Evolutionary conservation across 2,797 vertebrate genomes (phyloP), one percentile per base, ranked within the genome.

Genomic region (Arctocebus calabarensis): DNA sequence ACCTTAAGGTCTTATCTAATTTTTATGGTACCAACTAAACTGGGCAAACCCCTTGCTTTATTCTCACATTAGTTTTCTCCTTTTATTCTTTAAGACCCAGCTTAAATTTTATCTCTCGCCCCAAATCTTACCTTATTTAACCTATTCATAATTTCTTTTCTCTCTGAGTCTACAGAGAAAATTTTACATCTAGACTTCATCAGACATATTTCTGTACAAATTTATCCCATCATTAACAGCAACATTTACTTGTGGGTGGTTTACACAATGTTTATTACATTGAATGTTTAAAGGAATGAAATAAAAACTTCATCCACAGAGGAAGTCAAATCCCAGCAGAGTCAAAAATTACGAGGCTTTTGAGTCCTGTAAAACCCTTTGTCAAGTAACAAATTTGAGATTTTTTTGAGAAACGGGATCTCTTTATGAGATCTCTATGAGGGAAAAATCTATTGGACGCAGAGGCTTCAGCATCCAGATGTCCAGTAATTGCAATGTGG

Each of bases 21-120:
- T 45, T 95, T 90, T 92, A 48, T 70, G n/a, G 48, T 43, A 59
- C 22, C 52, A 79, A 27, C 66, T 92, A 91, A 90, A 93, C 34
- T 55, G 23, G 73, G 13, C 9, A 64, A 17, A 79, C 4, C 11
- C 2, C 19, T 74, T 82, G 57, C 93, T 93, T 94, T 70, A 77
- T 88, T 88, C 5, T 68, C 90, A 37, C 10, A 61, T 52, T 40
- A 45, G 2, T n/a, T 71, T 79, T 59, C 71, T 57, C 27, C 43
- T 88, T 94, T 88, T 13, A 61, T 17, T 81, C 23, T 66, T 91
- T 23, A 70, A 94, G 52, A 9, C 78, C 68, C 3, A 17, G 40
- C 2, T 71, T 84, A 96, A 64, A 91, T 93, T 89, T 90, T 87
- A 81, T 84, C 19, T 91, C 52, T 5, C 77, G 4, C 20, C 17